Conservation (phyloP, 2,113 vertebrate species). For the Psephotus haematonotus region DNA sequence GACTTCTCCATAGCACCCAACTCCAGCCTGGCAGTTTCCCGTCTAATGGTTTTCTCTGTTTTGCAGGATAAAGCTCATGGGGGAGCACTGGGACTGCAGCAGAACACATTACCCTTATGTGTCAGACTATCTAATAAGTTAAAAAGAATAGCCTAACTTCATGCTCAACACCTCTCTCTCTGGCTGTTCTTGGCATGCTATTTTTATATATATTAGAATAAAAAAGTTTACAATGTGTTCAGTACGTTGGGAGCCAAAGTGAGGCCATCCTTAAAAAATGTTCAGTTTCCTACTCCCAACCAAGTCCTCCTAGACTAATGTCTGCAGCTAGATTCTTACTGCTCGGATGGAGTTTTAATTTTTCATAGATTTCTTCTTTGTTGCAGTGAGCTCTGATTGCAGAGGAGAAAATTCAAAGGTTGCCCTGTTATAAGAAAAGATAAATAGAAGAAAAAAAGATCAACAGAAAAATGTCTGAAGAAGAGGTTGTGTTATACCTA, state of each 20-base stretch:
- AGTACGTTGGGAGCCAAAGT: slow-evolving; percentile 44
- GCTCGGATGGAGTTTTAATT: neutral
- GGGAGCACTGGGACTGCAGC: neutral
- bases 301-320: neutral
- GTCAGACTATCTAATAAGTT: slow-evolving; percentile 8
- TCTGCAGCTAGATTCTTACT: neutral
- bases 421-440: neutral
- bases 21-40: neutral
- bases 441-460: neutral
- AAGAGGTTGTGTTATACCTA: neutral
- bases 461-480: neutral
- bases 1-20: neutral
- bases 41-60: neutral
- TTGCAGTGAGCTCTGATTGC: neutral
- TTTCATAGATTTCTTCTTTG: neutral
- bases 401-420: neutral
- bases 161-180: slow-evolving; percentile 2
- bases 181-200: slow-evolving; percentile 1
- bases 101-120: neutral
- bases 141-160: slow-evolving; percentile 7
- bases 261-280: slow-evolving; percentile 66
- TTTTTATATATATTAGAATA: neutral
- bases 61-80: neutral
- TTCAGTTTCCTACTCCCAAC: slow-evolving; percentile 4
- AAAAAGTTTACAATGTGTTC: slow-evolving; percentile 44